Conservation (phyloP, 1,140 invertebrate species). For the Sinonovacula constricta region DNA sequence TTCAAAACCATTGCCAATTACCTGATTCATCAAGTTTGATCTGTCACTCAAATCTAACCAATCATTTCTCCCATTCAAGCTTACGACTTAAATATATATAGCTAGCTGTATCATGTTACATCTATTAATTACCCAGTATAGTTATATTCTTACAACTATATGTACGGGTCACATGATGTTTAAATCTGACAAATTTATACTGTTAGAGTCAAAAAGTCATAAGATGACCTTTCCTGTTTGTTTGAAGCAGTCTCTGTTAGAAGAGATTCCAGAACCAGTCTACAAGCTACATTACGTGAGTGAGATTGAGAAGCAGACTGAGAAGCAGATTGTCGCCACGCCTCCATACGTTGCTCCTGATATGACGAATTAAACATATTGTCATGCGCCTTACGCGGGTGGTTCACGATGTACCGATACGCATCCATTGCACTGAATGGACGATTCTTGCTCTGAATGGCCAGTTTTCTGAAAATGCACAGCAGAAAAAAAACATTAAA, state of each 20-base stretch:
- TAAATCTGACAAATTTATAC: constrained; percentile 2
- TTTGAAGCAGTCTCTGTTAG: no score
- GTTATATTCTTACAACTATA: neutral
- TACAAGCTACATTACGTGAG: constrained; percentile 46
- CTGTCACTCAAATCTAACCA: no score
- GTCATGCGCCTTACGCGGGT: constrained; percentile 39
- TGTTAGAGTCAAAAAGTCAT: no score
- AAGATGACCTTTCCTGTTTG: no score
- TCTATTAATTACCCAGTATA: neutral
- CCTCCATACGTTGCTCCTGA: constrained; percentile 48
- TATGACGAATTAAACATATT: constrained; percentile 48
- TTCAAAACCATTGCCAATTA: no score
- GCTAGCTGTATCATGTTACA: no score
- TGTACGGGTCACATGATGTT: neutral
- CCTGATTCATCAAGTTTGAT: no score
- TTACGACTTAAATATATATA: no score
- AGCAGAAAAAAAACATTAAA: no score
- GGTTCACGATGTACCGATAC: constrained; percentile 48
- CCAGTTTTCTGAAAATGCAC: constrained; percentile 38
- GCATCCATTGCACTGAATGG: constrained; percentile 53
- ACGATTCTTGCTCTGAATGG: constrained; percentile 25
- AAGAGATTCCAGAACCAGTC: neutral
- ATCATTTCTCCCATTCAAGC: no score
- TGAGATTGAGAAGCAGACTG: constrained; percentile 45
- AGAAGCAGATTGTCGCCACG: constrained; percentile 48